Evolutionary conservation across 35 echinoderm and acorn worm species (phyloP).

Genomic region (Strongylocentrotus purpuratus): DNA sequence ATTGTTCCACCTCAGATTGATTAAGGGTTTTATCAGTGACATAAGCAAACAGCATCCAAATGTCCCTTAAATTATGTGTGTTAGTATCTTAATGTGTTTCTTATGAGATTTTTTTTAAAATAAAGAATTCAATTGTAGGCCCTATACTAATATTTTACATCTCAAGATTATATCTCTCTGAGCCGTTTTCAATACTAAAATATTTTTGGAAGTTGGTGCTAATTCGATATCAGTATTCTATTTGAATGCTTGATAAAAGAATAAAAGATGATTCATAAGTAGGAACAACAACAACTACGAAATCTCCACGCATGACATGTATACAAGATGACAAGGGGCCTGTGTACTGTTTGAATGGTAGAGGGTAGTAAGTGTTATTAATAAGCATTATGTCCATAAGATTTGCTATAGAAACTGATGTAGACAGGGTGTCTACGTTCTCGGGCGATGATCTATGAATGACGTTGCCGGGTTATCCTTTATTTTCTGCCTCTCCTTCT

Average conservation of each 20-base stretch:
- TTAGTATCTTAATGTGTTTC: not conserved
- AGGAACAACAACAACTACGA: not conserved
- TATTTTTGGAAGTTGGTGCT: not conserved
- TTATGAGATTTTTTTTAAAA: not conserved
- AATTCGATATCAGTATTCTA: not conserved
- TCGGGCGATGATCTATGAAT: not conserved
- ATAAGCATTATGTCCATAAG: conserved; percentile 23
- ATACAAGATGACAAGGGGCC: not conserved
- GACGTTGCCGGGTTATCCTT: not conserved
- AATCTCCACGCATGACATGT: not conserved
- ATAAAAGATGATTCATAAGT: not conserved
- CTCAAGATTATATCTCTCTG: not conserved
- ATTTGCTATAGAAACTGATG: conserved; percentile 5
- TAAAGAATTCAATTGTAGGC: not conserved
- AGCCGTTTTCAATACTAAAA: not conserved
- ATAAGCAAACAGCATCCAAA: not conserved
- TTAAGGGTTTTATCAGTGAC: not conserved
- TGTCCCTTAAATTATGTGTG: no score
- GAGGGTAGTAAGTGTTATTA: conserved; percentile 39
- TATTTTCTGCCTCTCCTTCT: not conserved
- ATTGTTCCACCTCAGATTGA: not conserved
- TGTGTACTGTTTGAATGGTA: not conserved
- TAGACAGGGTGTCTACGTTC: conserved; percentile 36
- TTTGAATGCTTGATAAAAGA: not conserved
- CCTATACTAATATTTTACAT: not conserved